A percentile compares a stretch with the other conserved stretches of the same genome.
These are phyloP conservation scores for Ectobius pallidus DNA, from an alignment of 2,888 invertebrate genomes.

Conservation along the genomic window DNA sequence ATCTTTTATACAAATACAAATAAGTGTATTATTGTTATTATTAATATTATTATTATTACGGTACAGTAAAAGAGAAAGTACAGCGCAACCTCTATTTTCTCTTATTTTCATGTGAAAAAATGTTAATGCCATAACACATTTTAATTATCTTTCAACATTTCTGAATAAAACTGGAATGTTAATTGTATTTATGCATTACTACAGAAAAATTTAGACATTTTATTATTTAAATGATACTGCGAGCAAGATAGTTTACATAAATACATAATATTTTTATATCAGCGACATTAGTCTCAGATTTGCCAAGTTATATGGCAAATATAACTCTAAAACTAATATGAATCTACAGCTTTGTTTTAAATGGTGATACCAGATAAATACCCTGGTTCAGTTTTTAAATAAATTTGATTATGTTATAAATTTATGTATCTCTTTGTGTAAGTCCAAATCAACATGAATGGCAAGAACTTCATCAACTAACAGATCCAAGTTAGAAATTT, in stretches of 20 bases:
- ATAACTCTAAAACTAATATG: too few species aligned
- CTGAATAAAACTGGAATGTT: slow-evolving; percentile 15
- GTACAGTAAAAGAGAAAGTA: slow-evolving; percentile 8
- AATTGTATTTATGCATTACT: neutral
- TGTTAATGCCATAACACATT: neutral
- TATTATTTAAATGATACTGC: neutral
- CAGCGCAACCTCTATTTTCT: neutral
- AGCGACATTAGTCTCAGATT: neutral
- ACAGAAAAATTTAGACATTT: slow-evolving; percentile 15
- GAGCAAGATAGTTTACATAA: slow-evolving; percentile 3
- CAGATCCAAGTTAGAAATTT: too few species aligned
- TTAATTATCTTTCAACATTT: neutral
- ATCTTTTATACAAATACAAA: slow-evolving; percentile 17
- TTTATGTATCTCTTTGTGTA: too few species aligned
- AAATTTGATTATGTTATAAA: too few species aligned
- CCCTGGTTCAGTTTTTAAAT: too few species aligned
- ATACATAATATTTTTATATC: neutral
- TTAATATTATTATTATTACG: too few species aligned
- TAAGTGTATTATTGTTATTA: neutral
- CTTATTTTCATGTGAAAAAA: neutral
- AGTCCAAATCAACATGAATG: too few species aligned
- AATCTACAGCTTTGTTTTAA: too few species aligned
- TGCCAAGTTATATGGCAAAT: neutral
- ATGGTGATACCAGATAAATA: too few species aligned
- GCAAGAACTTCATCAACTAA: too few species aligned